Conservation (phyloP, 2,888 invertebrate genomes). For the Apotomis betuletana region DNA sequence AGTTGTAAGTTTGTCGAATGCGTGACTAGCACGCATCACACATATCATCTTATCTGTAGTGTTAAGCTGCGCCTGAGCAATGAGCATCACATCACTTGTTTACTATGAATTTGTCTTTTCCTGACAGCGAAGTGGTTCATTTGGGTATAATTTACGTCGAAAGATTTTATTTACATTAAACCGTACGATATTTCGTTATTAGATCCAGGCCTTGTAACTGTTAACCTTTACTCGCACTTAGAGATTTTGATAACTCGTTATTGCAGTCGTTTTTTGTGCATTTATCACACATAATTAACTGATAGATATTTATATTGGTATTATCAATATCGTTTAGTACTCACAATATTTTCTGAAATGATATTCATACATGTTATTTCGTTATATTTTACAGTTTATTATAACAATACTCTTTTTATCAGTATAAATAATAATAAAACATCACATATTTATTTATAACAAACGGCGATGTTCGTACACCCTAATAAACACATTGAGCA, state of each 20-base stretch:
- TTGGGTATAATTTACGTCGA: too few relatives aligned
- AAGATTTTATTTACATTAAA: too few relatives aligned
- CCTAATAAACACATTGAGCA: constrained; percentile 36
- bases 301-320: too few relatives aligned
- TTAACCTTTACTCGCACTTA: too few relatives aligned
- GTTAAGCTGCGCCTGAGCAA: constrained; percentile 26
- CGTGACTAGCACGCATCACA: constrained; percentile 3
- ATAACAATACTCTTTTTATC: not conserved
- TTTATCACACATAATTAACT: too few relatives aligned
- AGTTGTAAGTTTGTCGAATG: not conserved
- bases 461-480: constrained; percentile 28
- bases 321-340: too few relatives aligned
- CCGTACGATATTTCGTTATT: too few relatives aligned
- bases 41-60: constrained; percentile 12
- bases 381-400: not conserved
- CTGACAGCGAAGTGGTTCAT: not conserved
- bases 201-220: too few relatives aligned
- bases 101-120: constrained; percentile 16
- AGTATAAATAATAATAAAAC: constrained; percentile 15
- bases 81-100: constrained; percentile 8
- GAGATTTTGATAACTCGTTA: too few relatives aligned
- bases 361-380: too few relatives aligned
- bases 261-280: too few relatives aligned
- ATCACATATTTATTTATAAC: constrained; percentile 28
- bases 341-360: too few relatives aligned